phyloP scores from a whole-genome alignment of 2,888 invertebrate genomes.

The Drosophila anceps region DNA sequence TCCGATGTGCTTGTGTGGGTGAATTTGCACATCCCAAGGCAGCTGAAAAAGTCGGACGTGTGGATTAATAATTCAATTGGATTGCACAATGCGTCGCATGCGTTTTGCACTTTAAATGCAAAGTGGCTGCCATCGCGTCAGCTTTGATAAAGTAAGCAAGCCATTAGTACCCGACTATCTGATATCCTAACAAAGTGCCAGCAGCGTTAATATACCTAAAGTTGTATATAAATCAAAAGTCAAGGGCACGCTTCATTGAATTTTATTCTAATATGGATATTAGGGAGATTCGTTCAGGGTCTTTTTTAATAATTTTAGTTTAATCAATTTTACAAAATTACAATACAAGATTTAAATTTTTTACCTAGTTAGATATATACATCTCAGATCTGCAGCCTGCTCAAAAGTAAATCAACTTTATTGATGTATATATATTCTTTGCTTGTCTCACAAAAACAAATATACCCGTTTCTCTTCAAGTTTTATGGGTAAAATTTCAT shows the following conservation, averaged over 20 bases:
- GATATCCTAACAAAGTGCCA: background rate
- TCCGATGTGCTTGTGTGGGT: conserved; percentile 24
- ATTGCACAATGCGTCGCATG: conserved; percentile 64
- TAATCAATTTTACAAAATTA: too few relatives aligned
- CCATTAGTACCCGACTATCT: too few relatives aligned
- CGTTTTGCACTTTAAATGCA: conserved; percentile 52
- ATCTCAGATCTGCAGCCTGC: background rate
- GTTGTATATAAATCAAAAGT: too few relatives aligned
- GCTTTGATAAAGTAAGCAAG: background rate
- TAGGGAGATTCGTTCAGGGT: too few relatives aligned
- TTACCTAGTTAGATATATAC: background rate
- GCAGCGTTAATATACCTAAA: background rate
- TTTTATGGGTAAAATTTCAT: background rate
- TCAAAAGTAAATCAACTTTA: background rate
- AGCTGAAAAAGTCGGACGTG: conserved; percentile 53
- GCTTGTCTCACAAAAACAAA: background rate
- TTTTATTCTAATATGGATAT: background rate
- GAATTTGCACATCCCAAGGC: conserved; percentile 15
- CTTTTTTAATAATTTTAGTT: too few relatives aligned
- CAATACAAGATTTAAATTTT: too few relatives aligned
- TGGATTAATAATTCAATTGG: conserved; percentile 78
- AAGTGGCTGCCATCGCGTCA: conserved; percentile 18
- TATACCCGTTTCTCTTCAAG: background rate
- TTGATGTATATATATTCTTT: too few relatives aligned
- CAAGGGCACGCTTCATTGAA: background rate